These are phyloP conservation scores for Drosophila hamatofila DNA, from an alignment of 2,888 invertebrate species.

Conservation along the genomic window DNA sequence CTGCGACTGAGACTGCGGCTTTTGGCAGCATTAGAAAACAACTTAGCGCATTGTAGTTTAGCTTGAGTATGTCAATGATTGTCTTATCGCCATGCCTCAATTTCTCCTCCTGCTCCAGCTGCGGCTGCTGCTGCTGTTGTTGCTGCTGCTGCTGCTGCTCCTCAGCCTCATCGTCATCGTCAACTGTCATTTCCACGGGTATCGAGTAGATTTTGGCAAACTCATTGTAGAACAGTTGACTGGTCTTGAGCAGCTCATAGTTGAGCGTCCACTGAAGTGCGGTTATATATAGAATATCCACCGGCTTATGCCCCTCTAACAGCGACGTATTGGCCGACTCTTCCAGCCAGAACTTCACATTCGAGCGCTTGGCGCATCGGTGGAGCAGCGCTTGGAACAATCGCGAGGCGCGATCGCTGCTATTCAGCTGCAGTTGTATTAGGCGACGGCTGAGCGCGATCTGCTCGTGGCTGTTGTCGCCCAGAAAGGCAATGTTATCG, in stretches of 20 bases:
- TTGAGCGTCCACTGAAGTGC: constrained; percentile 84
- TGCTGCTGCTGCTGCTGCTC: constrained; percentile 15
- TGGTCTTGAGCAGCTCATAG: constrained; percentile 82
- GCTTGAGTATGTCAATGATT: constrained; percentile 79
- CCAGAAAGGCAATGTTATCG: constrained; percentile 82
- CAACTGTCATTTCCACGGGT: constrained; percentile 65
- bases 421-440: constrained; percentile 81
- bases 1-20: constrained; percentile 69
- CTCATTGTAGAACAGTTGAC: constrained; percentile 81
- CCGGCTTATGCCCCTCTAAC: constrained; percentile 65
- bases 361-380: constrained; percentile 46
- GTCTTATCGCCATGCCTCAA: constrained; percentile 79
- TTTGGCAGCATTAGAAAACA: constrained; percentile 81
- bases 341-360: constrained; percentile 64
- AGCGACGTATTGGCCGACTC: constrained; percentile 33
- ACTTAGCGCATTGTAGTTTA: constrained; percentile 81
- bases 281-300: constrained; percentile 81
- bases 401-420: constrained; percentile 74
- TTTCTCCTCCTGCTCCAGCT: constrained; percentile 36
- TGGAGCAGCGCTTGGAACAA: constrained; percentile 74
- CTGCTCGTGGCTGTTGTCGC: constrained; percentile 81
- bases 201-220: constrained; percentile 82
- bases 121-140: constrained; percentile 3
- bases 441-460: constrained; percentile 74
- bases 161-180: constrained; percentile 40